These are phyloP conservation scores for Dicyrtomina minuta DNA, from an alignment of 2,888 invertebrate genomes.

Conservation along the genomic window DNA sequence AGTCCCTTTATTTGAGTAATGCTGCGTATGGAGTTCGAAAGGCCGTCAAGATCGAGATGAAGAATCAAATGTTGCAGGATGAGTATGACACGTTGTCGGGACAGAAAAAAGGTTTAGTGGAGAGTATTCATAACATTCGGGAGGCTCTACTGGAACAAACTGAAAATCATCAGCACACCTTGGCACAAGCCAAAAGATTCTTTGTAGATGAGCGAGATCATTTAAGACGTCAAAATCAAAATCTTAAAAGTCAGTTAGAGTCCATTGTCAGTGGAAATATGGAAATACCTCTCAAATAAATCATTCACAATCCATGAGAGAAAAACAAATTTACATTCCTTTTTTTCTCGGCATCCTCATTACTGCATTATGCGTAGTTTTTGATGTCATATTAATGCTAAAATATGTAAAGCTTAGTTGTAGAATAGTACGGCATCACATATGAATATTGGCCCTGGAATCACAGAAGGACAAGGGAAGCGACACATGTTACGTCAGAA, in stretches of 20 bases:
- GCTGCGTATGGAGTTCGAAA: conserved; percentile 21
- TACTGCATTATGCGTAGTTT: too few relatives aligned
- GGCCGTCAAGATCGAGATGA: conserved; percentile 8
- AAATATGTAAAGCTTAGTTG: too few relatives aligned
- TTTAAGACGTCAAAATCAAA: conserved; percentile 11
- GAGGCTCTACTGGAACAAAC: neutral
- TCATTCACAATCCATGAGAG: too few relatives aligned
- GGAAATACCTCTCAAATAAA: too few relatives aligned
- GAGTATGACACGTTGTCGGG: neutral
- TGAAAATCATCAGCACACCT: neutral
- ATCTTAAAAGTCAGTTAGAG: conserved; percentile 15
- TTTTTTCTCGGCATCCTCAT: too few relatives aligned
- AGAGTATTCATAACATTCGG: neutral
- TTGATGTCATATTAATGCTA: too few relatives aligned
- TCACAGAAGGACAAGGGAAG: too few relatives aligned
- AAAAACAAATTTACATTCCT: too few relatives aligned
- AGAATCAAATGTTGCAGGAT: neutral
- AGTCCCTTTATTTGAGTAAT: conserved; percentile 22
- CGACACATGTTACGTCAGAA: too few relatives aligned
- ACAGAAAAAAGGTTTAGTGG: neutral
- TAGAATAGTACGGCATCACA: too few relatives aligned
- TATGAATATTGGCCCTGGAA: too few relatives aligned
- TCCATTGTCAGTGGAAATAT: conserved; percentile 13
- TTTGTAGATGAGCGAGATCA: conserved; percentile 14
- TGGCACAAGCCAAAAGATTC: neutral